These are phyloP conservation scores for Phoenoteleia sp. DNA, from an alignment of 2,888 invertebrate species.

Conservation along the genomic window DNA sequence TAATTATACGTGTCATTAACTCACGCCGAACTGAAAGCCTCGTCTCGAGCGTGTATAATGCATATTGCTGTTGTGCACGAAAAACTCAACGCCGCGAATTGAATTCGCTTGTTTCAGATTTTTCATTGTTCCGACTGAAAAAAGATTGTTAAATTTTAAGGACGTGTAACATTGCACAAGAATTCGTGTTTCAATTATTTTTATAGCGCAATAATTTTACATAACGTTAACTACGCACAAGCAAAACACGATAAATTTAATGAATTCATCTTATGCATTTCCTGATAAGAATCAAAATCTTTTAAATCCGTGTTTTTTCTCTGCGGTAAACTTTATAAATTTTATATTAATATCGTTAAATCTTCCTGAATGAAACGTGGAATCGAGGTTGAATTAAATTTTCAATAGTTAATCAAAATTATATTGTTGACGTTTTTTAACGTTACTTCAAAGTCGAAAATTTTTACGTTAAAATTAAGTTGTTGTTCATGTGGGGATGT, in stretches of 20 bases:
- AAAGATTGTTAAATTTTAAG: background rate
- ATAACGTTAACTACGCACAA: background rate
- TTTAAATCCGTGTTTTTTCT: no score
- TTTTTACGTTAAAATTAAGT: no score
- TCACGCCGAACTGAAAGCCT: background rate
- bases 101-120: background rate
- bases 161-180: background rate
- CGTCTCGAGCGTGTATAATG: background rate
- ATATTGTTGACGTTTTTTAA: no score
- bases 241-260: constrained; percentile 27
- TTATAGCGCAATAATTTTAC: background rate
- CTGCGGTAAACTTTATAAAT: no score
- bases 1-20: constrained; percentile 19
- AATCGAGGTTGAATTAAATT: no score
- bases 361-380: no score
- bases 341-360: no score
- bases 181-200: background rate
- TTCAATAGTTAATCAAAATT: no score
- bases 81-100: background rate
- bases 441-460: no score
- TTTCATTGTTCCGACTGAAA: background rate
- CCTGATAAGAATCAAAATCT: no score
- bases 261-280: constrained; percentile 5
- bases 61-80: background rate
- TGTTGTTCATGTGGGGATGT: no score